These are phyloP conservation scores for Clunio marinus DNA, from an alignment of 2,888 invertebrate genomes.

Conservation along the genomic window DNA sequence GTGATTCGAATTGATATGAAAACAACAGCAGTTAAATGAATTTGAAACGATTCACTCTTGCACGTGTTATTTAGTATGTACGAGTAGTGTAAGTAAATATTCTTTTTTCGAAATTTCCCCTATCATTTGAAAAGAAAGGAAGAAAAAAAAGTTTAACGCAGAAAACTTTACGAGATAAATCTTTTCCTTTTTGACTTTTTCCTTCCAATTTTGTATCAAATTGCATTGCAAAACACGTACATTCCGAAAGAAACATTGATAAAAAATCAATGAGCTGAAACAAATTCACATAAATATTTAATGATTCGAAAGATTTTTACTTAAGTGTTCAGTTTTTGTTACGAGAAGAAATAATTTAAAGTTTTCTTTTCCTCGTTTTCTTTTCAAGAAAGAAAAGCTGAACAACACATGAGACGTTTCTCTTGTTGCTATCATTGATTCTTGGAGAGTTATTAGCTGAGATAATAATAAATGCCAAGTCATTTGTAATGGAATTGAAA, in stretches of 20 bases:
- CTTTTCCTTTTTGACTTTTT: constrained; percentile 1
- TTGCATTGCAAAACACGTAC: constrained; percentile 37
- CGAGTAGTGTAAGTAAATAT: too few species aligned
- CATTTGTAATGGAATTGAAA: neutral
- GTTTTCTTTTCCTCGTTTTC: constrained; percentile 20
- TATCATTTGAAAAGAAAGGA: too few species aligned
- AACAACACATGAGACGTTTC: too few species aligned
- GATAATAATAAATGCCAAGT: neutral
- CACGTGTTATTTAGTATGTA: too few species aligned
- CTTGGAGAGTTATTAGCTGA: neutral
- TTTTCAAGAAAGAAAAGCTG: neutral
- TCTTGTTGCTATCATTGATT: neutral
- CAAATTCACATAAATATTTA: constrained; percentile 37
- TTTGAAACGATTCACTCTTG: too few species aligned
- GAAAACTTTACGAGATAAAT: too few species aligned
- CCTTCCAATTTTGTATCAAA: neutral
- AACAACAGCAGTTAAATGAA: too few species aligned
- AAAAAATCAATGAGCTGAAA: constrained; percentile 37
- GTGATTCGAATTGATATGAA: too few species aligned
- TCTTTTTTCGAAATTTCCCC: too few species aligned
- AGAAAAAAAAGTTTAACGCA: too few species aligned
- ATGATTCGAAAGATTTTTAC: constrained; percentile 31
- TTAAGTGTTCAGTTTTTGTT: neutral
- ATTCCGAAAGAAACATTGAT: constrained; percentile 11
- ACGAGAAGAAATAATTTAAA: constrained; percentile 18